Conservation (phyloP, 1,140 invertebrate species). For the Lepidurus packardi region DNA sequence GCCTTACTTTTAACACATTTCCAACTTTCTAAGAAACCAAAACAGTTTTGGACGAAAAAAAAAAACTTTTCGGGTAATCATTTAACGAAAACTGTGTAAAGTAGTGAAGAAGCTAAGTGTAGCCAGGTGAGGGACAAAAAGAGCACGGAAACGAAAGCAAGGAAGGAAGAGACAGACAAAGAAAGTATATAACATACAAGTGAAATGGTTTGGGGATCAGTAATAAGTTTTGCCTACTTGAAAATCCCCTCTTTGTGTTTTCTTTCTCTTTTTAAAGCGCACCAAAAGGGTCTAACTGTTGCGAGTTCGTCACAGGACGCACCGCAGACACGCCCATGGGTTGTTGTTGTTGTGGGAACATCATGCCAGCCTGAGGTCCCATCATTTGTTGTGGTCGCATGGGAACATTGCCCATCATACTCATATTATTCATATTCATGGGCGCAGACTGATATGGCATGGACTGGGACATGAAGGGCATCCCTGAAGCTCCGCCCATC, state of each 20-base stretch:
- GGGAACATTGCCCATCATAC: neutral
- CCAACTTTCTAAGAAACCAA: neutral
- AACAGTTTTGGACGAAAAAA: neutral
- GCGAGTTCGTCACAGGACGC: neutral
- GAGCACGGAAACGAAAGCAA: too few species aligned
- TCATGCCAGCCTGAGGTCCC: neutral
- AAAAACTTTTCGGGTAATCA: too few species aligned
- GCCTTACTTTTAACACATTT: neutral
- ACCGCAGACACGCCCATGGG: neutral
- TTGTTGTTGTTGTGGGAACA: constrained; percentile 9
- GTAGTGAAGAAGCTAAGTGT: too few species aligned
- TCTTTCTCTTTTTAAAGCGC: neutral
- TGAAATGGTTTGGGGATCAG: too few species aligned
- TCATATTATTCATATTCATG: constrained; percentile 1
- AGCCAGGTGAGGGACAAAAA: too few species aligned
- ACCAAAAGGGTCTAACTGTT: neutral
- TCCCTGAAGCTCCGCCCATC: neutral
- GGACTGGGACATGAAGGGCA: neutral
- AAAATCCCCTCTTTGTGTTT: neutral
- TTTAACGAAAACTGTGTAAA: too few species aligned
- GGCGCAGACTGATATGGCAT: neutral
- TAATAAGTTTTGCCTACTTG: too few species aligned
- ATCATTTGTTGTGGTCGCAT: constrained; percentile 2
- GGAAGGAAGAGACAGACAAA: too few species aligned
- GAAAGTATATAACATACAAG: too few species aligned